These are phyloP conservation scores for Thereva unica DNA, from an alignment of 2,888 invertebrate genomes.

Conservation along the genomic window DNA sequence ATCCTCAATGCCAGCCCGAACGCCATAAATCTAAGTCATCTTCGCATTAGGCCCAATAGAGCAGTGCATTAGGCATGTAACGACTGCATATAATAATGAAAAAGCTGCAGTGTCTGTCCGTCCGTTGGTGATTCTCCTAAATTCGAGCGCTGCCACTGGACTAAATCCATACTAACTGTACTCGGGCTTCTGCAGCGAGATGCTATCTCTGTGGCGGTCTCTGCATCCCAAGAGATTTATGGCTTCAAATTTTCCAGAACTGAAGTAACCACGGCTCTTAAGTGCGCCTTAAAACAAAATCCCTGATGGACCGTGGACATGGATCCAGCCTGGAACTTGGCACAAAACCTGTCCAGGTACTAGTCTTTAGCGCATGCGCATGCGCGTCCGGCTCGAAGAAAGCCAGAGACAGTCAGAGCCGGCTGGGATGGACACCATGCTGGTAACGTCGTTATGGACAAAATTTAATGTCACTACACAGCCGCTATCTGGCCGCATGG, in stretches of 20 bases:
- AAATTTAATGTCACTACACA: conserved; percentile 32
- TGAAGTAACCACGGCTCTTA: conserved; percentile 13
- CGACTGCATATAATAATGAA: conserved; percentile 15
- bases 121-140: conserved; percentile 17
- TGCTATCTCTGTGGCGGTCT: conserved; percentile 22
- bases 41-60: conserved; percentile 19
- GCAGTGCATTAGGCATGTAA: conserved; percentile 20
- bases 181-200: conserved; percentile 20
- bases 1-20: not conserved
- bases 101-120: conserved; percentile 12
- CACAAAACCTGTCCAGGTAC: conserved; percentile 25
- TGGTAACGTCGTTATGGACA: conserved; percentile 29
- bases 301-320: conserved; percentile 17
- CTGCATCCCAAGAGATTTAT: conserved; percentile 16
- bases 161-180: conserved; percentile 27
- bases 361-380: conserved; percentile 15
- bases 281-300: conserved; percentile 22
- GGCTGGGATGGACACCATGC: conserved; percentile 22
- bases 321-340: not conserved
- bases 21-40: conserved; percentile 26
- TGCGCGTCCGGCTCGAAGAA: conserved; percentile 8
- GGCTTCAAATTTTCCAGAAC: conserved; percentile 31
- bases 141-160: conserved; percentile 23
- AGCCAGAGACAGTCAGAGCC: not conserved
- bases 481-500: conserved; percentile 20